Conservation (phyloP, 1,140 invertebrate species). For the Thaumetopoea pityocampa region DNA sequence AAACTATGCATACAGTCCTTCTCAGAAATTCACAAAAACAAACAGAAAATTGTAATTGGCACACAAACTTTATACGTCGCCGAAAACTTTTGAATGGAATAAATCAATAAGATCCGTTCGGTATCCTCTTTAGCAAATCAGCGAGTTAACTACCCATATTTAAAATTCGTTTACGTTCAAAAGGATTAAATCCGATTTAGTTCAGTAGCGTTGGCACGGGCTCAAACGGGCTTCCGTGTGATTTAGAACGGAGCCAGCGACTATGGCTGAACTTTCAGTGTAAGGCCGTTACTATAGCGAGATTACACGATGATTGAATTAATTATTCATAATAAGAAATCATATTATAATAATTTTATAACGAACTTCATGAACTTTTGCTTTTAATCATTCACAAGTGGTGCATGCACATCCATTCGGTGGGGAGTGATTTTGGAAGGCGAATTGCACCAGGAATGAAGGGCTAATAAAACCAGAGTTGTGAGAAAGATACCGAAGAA, state of each 20-base stretch:
- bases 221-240: slow-evolving; percentile 46
- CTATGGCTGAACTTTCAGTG: slow-evolving; percentile 13
- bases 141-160: slow-evolving; percentile 28
- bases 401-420: no score
- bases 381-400: no score
- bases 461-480: no score
- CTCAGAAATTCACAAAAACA: not conserved
- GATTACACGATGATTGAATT: not conserved
- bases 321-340: not conserved
- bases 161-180: slow-evolving; percentile 31
- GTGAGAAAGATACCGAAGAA: no score
- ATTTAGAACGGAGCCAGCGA: slow-evolving; percentile 19
- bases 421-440: no score
- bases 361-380: no score
- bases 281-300: slow-evolving; percentile 5
- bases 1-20: no score
- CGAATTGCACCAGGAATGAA: no score
- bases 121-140: slow-evolving; percentile 54
- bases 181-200: slow-evolving; percentile 26
- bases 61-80: not conserved
- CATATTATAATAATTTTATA: no score
- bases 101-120: slow-evolving; percentile 26
- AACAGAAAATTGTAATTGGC: not conserved
- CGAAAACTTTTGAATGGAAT: not conserved
- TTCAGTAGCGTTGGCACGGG: slow-evolving; percentile 72